Percentiles rank a stretch among this genome's conserved stretches.
These are phyloP conservation scores for Aldabrachelys gigantea DNA, from an alignment of 2,113 vertebrate genomes.

Conservation along the genomic window DNA sequence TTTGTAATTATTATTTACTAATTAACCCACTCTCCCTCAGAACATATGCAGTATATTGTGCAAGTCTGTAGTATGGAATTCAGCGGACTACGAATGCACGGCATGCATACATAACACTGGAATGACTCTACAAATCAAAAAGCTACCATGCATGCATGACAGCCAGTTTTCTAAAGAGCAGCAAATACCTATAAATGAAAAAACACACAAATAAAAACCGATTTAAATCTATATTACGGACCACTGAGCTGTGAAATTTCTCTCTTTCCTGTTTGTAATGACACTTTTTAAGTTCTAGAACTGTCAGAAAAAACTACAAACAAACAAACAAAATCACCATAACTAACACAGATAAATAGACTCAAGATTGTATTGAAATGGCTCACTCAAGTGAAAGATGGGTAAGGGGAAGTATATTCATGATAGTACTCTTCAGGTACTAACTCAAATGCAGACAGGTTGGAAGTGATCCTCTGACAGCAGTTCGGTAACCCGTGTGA, in stretches of 20 bases:
- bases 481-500: neutral
- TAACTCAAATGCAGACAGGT: neutral
- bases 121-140: accelerated
- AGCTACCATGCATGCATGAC: neutral
- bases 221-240: neutral
- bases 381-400: neutral
- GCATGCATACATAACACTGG: neutral
- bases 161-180: neutral
- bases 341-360: neutral
- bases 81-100: neutral
- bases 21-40: accelerated
- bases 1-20: neutral
- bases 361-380: neutral
- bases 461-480: neutral
- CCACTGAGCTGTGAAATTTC: neutral
- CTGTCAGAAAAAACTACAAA: neutral
- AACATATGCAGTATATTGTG: neutral
- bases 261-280: neutral
- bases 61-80: neutral
- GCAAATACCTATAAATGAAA: neutral
- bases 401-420: accelerated
- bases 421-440: neutral
- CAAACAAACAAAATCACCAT: neutral
- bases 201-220: neutral
- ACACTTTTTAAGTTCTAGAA: neutral